Evolutionary conservation across 2,888 invertebrate genomes (phyloP), one percentile per base, ranked within the genome.

Genomic region (Cryptocephalus primarius): DNA sequence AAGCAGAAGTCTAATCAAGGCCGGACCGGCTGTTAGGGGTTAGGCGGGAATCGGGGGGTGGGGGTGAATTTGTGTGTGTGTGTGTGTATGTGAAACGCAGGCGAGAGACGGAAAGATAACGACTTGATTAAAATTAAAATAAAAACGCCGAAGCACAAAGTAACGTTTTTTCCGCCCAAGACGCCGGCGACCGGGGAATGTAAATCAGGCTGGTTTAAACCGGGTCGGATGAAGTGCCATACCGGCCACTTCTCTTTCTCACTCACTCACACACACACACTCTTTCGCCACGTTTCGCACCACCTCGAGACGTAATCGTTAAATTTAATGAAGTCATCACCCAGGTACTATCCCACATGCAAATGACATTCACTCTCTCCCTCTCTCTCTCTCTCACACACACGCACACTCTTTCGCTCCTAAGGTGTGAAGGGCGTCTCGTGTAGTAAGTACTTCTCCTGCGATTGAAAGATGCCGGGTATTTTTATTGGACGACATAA

Each of bases 1-100:
- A 74, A 72, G 72, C 72, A 72, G 72, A 72, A 72, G 72, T 71
- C 73, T 73, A 74, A 74, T 74, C 73, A 74, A 74, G 73, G 69
- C 60, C 53, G 55, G 54, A 48, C 49, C 48, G 45, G 47, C 50
- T 46, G 52, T 48, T 57, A 36, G 12, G 12, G 12, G n/a, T 6
- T 36, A 2, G 36, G 36, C 4, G 6, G n/a, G 12, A 11, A 36
- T 36, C 4, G 36, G 36, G n/a, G 36, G n/a, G n/a, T 36, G 36
- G 4, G 36, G 2, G 12, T 36, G 12, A 4, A 6, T 36, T 2
- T n/a, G 36, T 36, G 36, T 36, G n/a, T 36, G 36, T 36, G 36
- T 12, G 12, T 36, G 12, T 36, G 22, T 22, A 6, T 22, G 22
- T 22, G 22, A 22, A 22, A 22, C 22, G 22, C 22, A 22, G 22